Conservation (phyloP, 2,797 vertebrate species). For the Euphonia xanthogaster region DNA sequence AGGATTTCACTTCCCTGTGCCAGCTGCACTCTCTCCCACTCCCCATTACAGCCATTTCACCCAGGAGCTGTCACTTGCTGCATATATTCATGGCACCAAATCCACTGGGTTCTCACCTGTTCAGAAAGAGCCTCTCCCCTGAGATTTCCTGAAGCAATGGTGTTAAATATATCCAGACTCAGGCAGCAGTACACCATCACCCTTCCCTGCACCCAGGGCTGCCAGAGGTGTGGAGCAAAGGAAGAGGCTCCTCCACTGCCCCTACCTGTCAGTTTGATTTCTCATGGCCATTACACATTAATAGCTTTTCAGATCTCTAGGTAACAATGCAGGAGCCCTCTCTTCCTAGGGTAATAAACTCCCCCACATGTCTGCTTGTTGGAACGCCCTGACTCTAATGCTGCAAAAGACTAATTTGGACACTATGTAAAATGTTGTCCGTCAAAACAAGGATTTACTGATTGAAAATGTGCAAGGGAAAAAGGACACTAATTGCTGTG, state of each 20-base stretch:
- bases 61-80: not conserved
- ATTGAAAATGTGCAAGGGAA: not conserved
- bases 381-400: not conserved
- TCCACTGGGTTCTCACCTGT: not conserved
- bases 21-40: accelerated
- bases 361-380: not conserved
- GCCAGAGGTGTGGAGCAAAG: not conserved
- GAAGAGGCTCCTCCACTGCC: not conserved
- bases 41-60: not conserved
- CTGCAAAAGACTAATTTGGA: not conserved
- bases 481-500: not conserved
- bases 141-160: not conserved
- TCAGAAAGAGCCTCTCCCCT: not conserved
- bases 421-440: not conserved
- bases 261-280: not conserved
- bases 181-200: not conserved
- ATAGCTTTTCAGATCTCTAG: not conserved
- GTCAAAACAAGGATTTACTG: not conserved
- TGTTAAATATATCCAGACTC: not conserved
- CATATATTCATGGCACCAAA: not conserved
- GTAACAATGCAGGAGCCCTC: not conserved
- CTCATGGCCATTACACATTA: not conserved
- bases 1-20: not conserved
- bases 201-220: not conserved
- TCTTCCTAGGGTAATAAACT: not conserved